These are phyloP conservation scores for Ooceraea biroi DNA, from an alignment of 1,140 invertebrate genomes.

Conservation along the genomic window DNA sequence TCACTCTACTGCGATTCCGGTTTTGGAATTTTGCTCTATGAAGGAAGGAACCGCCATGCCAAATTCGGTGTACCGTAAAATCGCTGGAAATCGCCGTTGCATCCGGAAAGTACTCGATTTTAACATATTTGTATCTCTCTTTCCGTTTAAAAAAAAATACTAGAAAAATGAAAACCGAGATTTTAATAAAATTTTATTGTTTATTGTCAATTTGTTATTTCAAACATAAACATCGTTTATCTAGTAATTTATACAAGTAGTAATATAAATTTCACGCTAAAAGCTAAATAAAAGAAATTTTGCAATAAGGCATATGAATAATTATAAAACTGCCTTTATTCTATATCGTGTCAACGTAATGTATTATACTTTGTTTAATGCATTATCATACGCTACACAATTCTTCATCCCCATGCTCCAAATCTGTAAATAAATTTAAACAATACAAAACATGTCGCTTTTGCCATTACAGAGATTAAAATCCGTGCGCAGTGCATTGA, in stretches of 20 bases:
- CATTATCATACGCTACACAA: no score
- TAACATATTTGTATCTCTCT: background rate
- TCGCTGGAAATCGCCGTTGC: constrained; percentile 56
- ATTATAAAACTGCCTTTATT: no score
- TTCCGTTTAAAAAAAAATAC: background rate
- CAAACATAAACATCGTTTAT: background rate
- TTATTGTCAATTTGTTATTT: background rate
- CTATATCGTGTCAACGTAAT: no score
- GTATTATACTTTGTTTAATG: no score
- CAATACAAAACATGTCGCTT: background rate
- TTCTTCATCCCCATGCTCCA: background rate
- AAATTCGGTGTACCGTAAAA: constrained; percentile 70
- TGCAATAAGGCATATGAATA: no score
- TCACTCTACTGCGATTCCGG: constrained; percentile 82
- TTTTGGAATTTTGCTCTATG: constrained; percentile 62
- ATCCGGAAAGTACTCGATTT: background rate
- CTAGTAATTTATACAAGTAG: background rate
- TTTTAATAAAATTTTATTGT: background rate
- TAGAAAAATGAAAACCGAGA: background rate
- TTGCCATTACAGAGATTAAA: constrained; percentile 1
- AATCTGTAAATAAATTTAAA: constrained; percentile 41
- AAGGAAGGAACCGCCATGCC: constrained; percentile 19
- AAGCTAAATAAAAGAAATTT: no score
- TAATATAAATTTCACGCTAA: background rate
- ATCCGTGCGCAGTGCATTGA: background rate